These are phyloP conservation scores for Cynopterus brachyotis DNA, from an alignment of 2,113 vertebrate genomes.

Conservation along the genomic window DNA sequence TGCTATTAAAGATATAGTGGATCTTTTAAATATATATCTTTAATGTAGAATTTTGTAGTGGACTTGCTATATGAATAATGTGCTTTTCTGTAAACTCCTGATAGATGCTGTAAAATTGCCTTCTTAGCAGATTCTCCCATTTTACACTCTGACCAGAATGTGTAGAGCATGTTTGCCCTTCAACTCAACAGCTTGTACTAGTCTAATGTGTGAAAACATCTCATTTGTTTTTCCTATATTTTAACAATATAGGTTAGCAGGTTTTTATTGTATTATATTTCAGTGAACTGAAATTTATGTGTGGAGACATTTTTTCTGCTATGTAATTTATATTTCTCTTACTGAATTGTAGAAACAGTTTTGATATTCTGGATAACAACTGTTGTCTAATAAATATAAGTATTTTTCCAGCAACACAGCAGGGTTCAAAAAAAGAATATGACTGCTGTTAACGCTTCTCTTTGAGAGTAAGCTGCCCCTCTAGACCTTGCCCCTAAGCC, in stretches of 20 bases:
- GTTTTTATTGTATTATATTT: background rate
- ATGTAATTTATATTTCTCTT: background rate
- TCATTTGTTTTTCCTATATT: background rate
- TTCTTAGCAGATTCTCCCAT: background rate
- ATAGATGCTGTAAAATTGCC: background rate
- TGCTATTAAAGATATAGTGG: background rate
- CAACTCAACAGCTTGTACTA: background rate
- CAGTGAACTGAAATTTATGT: background rate
- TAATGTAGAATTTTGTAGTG: background rate
- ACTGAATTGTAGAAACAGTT: background rate
- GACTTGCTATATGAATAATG: background rate
- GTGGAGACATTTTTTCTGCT: background rate
- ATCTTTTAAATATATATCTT: background rate
- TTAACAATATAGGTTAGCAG: background rate
- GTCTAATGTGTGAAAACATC: background rate
- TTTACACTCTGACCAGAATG: background rate
- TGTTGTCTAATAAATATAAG: background rate
- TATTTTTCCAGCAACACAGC: background rate
- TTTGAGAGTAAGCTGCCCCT: no score
- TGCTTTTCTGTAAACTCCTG: background rate
- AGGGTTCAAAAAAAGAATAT: no score
- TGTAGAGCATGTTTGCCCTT: background rate
- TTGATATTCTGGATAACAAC: background rate
- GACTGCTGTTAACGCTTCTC: no score
- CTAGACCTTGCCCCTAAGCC: no score